Base-by-base conservation (phyloP, 2,888 invertebrate genomes). In the Pheosia gnoma region DNA sequence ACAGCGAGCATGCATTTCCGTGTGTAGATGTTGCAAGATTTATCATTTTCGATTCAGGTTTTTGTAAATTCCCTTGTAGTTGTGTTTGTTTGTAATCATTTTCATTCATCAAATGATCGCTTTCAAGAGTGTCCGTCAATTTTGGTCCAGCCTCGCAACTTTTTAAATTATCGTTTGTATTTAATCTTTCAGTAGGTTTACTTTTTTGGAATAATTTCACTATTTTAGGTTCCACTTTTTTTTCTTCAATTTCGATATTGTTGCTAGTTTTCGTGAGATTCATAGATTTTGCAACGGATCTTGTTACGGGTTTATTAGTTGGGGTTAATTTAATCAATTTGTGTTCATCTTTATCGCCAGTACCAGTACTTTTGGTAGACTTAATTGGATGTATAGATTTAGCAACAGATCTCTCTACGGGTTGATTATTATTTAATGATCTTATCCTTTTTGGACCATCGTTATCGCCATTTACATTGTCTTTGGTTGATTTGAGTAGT, bases 51-150 rank as follows among this genome's bases (percentile, higher is more conserved):
- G 25, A 9, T 51, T 51, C 51, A 25, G 13, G 25, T 4, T 51
- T 25, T 38, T 9, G 8, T 57, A 5, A 3, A 5, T 25, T 60
- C 60, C 1, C 37, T 57, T 58, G 11, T 25, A 2, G 9, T 51
- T 9, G 11, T 9, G 8, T 49, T 49, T 2, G 25, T 25, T 13
- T 6, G 13, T 4, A 49, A 49, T 49, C 43, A 9, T 2, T 8
- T 8, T 56, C 63, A 45, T 57, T n/a, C 9, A 58, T 54, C 5
- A 43, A 37, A 51, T 49, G 37, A 41, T 59, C 36, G 47, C 61
- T 55, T 39, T 47, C 55, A n/a, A 43, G 10, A 5, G 9, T 0
- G 49, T 58, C 68, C 45, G 70, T 62, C 0, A 68, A 39, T 73
- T 72, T 65, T 11, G 54, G 59, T n/a, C 62, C 58, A 62, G 55